Base-by-base conservation (phyloP, 64 coral and sea anemone species). In the Actinia equina region DNA sequence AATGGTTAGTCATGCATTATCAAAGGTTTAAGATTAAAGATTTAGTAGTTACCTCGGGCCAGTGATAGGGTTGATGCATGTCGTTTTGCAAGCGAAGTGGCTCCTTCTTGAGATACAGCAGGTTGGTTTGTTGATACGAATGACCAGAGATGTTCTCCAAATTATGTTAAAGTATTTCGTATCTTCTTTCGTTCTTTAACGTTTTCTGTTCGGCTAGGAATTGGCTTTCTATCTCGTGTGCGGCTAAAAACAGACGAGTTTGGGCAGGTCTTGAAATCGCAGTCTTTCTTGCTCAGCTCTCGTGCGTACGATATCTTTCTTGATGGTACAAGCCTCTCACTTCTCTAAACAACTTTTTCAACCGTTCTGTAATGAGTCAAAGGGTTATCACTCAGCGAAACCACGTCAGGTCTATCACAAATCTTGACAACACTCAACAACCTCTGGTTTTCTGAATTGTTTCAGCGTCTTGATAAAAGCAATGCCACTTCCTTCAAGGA, bases 41-140 rank as follows among this genome's bases (percentile, higher is more conserved):
- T 81, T 81, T 81, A 13, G 37, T 41, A 26, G 49, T 44, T 81
- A 81, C 78, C 78, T 81, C 78, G 17, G 78, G 78, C 78, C 78
- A 81, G 78, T 44, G 78, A 81, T 81, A 81, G 2, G 78, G 78
- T 19, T 81, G 78, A 52, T 81, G 78, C 78, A 81, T 81, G 5
- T 51, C 27, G 78, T 16, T 20, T 19, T 65, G 20, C 62, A 65
- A 23, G 19, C n/a, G 6, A n/a, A n/a, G n/a, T 23, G 62, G 7
- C 19, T 65, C 62, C 62, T 65, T 19, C 59, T 15, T 37, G 30
- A 37, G 30, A 37, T 60, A 17, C 59, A 16, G 15, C 18, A 60
- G 59, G 4, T 60, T 65, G 19, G 62, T 57, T 57, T 57, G 6
- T 57, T 57, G 55, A 57, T 12, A 57, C 55, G 22, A 65, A n/a